Percentiles rank a stretch among this genome's conserved stretches.
These are phyloP conservation scores for Otocyon megalotis DNA, from an alignment of 2,113 vertebrate species.

Conservation along the genomic window DNA sequence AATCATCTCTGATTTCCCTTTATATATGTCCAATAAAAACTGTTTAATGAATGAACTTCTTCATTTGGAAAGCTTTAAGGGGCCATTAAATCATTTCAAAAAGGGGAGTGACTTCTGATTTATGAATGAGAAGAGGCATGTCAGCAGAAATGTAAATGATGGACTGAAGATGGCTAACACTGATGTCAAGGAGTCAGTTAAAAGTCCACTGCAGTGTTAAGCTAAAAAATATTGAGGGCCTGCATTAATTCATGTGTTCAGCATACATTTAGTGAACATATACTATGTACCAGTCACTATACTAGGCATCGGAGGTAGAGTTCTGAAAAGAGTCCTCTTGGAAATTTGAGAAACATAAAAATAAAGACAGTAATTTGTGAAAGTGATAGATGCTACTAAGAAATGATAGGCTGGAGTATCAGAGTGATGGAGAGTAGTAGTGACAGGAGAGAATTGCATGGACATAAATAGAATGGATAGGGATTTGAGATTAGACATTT, in stretches of 20 bases:
- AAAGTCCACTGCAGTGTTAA: neutral
- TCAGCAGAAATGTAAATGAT: neutral
- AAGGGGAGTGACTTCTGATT: neutral
- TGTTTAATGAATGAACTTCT: neutral
- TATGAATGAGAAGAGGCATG: neutral
- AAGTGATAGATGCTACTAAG: neutral
- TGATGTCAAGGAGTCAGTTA: neutral
- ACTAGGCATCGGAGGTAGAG: neutral
- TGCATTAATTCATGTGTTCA: neutral
- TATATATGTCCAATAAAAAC: neutral
- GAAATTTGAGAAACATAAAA: neutral
- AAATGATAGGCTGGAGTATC: neutral
- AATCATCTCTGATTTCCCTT: neutral
- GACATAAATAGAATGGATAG: neutral
- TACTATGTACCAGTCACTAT: neutral
- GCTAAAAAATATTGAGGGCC: neutral
- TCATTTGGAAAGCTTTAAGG: neutral
- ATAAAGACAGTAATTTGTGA: neutral
- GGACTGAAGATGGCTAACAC: neutral
- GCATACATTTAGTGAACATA: neutral
- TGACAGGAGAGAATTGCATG: neutral
- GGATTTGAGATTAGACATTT: neutral
- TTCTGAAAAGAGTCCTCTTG: neutral
- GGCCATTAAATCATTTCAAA: neutral
- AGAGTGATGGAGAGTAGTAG: neutral